These are phyloP conservation scores for Zaprionus lachaisei DNA, from an alignment of 1,140 invertebrate species.

Conservation along the genomic window DNA sequence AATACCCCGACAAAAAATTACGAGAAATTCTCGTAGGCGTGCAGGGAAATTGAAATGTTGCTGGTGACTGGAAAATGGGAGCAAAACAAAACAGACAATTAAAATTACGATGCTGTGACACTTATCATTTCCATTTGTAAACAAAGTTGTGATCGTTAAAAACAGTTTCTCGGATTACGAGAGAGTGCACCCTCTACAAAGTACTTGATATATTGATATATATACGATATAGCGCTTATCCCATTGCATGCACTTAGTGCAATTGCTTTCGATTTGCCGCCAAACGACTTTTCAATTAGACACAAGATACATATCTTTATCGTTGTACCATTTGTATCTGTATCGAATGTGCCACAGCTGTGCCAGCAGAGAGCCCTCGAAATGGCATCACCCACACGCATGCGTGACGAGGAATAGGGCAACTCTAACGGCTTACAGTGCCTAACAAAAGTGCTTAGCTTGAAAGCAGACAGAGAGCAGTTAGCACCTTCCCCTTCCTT, in stretches of 20 bases:
- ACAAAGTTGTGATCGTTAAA: slow-evolving; percentile 53
- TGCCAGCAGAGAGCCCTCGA: background rate
- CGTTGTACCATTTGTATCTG: slow-evolving; percentile 2
- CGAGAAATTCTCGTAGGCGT: slow-evolving; percentile 46
- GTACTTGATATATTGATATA: slow-evolving; percentile 36
- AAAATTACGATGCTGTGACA: slow-evolving; percentile 65
- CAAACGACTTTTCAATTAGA: slow-evolving; percentile 51
- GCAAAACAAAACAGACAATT: slow-evolving; percentile 42
- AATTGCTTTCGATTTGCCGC: slow-evolving; percentile 60
- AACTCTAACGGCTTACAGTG: slow-evolving; percentile 15
- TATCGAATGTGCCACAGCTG: slow-evolving; percentile 51
- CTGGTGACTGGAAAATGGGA: slow-evolving; percentile 43
- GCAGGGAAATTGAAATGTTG: slow-evolving; percentile 46
- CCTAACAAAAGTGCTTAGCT: slow-evolving; percentile 15
- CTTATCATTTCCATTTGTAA: slow-evolving; percentile 33
- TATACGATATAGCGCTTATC: slow-evolving; percentile 5
- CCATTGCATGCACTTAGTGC: slow-evolving; percentile 50
- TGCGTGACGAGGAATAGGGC: background rate
- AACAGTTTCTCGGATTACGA: slow-evolving; percentile 66
- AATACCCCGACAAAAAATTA: slow-evolving; percentile 8
- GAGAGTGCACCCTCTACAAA: slow-evolving; percentile 35
- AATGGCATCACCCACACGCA: slow-evolving; percentile 35
- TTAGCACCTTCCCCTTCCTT: slow-evolving; percentile 53
- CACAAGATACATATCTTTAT: slow-evolving; percentile 19
- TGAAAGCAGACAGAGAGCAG: slow-evolving; percentile 13